A percentile compares a stretch with the other conserved stretches of the same genome.
Evolutionary conservation across 2,113 vertebrate species (phyloP).

Genomic region (Bothrops jararaca): DNA sequence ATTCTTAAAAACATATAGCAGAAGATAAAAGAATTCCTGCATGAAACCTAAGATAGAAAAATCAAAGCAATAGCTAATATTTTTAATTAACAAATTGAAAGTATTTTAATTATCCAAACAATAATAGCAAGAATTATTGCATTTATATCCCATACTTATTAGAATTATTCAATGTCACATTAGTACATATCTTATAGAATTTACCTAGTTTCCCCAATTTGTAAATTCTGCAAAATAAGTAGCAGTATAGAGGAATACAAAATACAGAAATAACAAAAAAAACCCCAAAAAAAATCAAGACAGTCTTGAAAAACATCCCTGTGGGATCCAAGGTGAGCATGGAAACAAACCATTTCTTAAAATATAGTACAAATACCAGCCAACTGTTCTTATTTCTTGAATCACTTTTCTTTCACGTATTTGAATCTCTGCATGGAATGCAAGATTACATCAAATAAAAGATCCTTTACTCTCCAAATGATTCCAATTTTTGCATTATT

Average conservation of each 20-base stretch:
- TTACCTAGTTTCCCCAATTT: conserved; percentile 35
- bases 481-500: not conserved
- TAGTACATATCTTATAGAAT: not conserved
- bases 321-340: conserved; percentile 56
- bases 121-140: not conserved
- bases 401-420: conserved; percentile 35
- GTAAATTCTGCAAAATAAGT: conserved; percentile 38
- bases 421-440: not conserved
- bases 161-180: not conserved
- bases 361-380: conserved; percentile 50
- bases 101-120: not conserved
- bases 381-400: conserved; percentile 6
- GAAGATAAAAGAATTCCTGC: not conserved
- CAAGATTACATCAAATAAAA: not conserved
- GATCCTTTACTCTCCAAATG: conserved; percentile 2
- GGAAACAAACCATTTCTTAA: conserved; percentile 47
- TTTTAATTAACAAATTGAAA: not conserved
- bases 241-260: conserved; percentile 37
- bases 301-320: conserved; percentile 50
- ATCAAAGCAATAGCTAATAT: not conserved
- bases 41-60: not conserved
- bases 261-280: conserved; percentile 39
- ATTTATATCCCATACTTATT: not conserved
- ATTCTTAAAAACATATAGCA: not conserved
- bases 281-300: not conserved